Base-by-base conservation (phyloP, 1,140 invertebrate genomes). In the Acromyrmex charruanus region DNA sequence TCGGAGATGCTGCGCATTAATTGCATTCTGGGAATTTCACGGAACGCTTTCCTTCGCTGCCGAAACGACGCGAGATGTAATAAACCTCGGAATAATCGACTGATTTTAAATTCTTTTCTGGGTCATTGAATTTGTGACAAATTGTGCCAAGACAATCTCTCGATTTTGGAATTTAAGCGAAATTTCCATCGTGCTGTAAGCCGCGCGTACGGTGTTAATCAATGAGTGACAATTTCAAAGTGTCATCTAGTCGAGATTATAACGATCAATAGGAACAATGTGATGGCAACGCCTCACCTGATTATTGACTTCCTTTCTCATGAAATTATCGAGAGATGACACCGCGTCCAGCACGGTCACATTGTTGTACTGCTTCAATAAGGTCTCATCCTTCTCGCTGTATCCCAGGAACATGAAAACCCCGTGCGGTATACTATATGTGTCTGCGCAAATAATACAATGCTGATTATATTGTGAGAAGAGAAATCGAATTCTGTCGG, bases 341-440 rank as follows among this genome's bases (percentile, higher is more conserved):
- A 98, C 97, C 72, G 98, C 97, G 94, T 98, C 98, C 92, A 97
- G 96, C 51, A 98, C 97, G 6, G 97, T 97, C 28, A 98, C 96
- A 85, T 98, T 97, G 4, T 97, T 98, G 93, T 98, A 97, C 63
- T 97, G 97, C 88, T 97, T 96, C 79, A 98, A 96, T 71, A 98
- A 95, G n/a, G 96, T 96, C 94, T 98, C 98, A 94, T 99, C 98
- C 25, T 97, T 97, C 86, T 98, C 97, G 91, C 98, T 98, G 94
- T 98, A 98, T 51, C 98, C 98, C 65, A 98, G 96, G 94, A 98
- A 97, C 88, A 99, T 96, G 95, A 98, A 98, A 59, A 98, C 97
- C 25, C 98, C 98, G 94, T 97, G 96, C 14, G 97, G 96, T 85
- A 98, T 96, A 87, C 96, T 97, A 95, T 98, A 98, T 91, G 97